Base-by-base conservation (phyloP, 2,797 vertebrate genomes). In the Hippocampus kuda region DNA sequence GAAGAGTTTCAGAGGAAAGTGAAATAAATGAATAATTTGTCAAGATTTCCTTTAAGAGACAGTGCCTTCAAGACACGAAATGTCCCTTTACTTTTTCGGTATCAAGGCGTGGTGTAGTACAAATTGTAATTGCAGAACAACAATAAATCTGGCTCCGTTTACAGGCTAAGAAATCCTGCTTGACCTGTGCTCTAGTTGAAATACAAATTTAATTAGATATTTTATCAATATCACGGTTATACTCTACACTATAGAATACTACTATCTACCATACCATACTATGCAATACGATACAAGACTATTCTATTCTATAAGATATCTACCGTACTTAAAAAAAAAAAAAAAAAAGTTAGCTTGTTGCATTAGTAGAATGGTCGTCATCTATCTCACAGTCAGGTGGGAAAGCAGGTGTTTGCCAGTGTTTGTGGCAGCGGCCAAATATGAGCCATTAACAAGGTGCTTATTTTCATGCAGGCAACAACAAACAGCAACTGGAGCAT, bases 361-460 rank as follows among this genome's bases (percentile, higher is more conserved):
- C 60, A 41, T 70, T 71, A 68, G 77, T 71, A 72, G 15, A 73
- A 51, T 60, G 68, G 73, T 69, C 44, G 49, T 69, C 69, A 83
- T 76, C 51, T 42, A 13, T 38, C 34, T 38, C 34, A 26, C 7
- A 48, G 46, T 26, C 63, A 48, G 63, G 63, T 48, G 63, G 42
- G 63, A 24, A 24, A n/a, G 42, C 63, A 65, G 63, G 63, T 65
- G 63, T 65, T 44, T 65, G 63, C 26, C 54, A 70, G 49, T 67
- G 76, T 67, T 30, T 72, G 74, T 75, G 70, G 70, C 2, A 20
- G 15, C 8, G 27, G 26, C 34, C 67, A 66, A 67, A 70, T 51
- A 65, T 67, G 71, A 75, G 34, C 61, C 20, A 68, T 72, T 63
- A 79, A 59, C 57, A 7, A 0, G 27, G 5, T 69, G 65, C 10